A percentile compares a stretch with the other conserved stretches of the same genome.
Conservation (phyloP, 2,797 vertebrate genomes). For the Melanotaenia pygmaea region DNA sequence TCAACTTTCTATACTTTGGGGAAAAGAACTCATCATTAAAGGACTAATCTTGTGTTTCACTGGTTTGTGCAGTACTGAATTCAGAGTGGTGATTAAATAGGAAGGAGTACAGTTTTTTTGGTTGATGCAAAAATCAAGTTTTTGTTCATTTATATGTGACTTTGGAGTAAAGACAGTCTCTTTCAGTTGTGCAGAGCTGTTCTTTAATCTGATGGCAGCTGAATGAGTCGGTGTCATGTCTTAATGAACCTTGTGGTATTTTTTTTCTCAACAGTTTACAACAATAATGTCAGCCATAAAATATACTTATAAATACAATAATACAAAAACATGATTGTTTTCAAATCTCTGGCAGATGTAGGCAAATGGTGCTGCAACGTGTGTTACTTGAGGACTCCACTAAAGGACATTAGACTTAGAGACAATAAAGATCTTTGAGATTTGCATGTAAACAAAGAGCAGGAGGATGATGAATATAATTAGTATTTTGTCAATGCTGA, state of each 20-base stretch:
- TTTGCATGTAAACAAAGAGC: neutral
- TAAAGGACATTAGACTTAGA: neutral
- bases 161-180: neutral
- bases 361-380: neutral
- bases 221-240: neutral
- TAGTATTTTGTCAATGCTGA: neutral
- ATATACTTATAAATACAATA: neutral
- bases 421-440: neutral
- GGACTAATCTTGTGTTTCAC: conserved; percentile 22
- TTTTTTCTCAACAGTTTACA: no score
- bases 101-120: neutral
- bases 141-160: neutral
- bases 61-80: conserved; percentile 5
- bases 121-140: neutral
- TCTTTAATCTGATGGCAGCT: neutral
- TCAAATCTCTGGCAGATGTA: neutral
- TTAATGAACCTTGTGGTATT: no score
- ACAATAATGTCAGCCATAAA: neutral
- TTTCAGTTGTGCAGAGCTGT: neutral
- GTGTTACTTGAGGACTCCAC: neutral
- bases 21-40: conserved; percentile 18
- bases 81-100: neutral
- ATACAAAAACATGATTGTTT: no score
- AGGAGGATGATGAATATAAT: neutral
- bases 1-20: conserved; percentile 19